Percentiles rank a stretch among this genome's conserved stretches.
Conservation (phyloP, 2,113 vertebrate genomes). For the Ia io region DNA sequence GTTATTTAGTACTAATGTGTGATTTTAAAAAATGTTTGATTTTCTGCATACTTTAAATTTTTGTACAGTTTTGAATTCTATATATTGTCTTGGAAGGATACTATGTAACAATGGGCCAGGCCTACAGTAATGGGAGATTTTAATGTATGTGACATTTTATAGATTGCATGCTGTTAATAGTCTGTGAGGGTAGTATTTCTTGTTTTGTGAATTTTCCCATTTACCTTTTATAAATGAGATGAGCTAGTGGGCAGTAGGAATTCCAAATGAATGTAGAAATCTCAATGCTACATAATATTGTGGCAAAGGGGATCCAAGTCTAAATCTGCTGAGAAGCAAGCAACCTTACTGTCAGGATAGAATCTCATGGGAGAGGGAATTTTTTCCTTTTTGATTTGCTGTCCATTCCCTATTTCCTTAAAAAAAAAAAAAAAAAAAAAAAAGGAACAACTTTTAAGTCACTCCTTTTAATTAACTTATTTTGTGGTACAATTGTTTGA, state of each 20-base stretch:
- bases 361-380: neutral
- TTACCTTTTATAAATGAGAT: constrained; percentile 49
- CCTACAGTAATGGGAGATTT: constrained; percentile 79
- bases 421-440: neutral
- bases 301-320: constrained; percentile 28
- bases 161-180: constrained; percentile 84
- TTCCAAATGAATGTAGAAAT: constrained; percentile 17
- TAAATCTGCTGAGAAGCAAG: constrained; percentile 25
- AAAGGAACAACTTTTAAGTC: neutral
- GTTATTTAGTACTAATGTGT: constrained; percentile 76
- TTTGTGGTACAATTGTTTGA: constrained; percentile 19
- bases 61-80: constrained; percentile 78
- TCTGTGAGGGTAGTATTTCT: constrained; percentile 77
- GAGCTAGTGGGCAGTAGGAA: constrained; percentile 28
- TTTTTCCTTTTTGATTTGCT: constrained; percentile 26
- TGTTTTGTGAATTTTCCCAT: constrained; percentile 69
- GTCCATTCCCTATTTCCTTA: neutral
- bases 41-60: constrained; percentile 76
- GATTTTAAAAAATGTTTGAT: constrained; percentile 60
- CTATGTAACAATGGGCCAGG: constrained; percentile 74
- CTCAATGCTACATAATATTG: constrained; percentile 35
- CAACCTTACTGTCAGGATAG: neutral
- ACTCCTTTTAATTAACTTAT: neutral
- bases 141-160: constrained; percentile 80
- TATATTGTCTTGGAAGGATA: constrained; percentile 77